phyloP scores from a whole-genome alignment of 2,113 vertebrate genomes.

The Patagioenas fasciata region DNA sequence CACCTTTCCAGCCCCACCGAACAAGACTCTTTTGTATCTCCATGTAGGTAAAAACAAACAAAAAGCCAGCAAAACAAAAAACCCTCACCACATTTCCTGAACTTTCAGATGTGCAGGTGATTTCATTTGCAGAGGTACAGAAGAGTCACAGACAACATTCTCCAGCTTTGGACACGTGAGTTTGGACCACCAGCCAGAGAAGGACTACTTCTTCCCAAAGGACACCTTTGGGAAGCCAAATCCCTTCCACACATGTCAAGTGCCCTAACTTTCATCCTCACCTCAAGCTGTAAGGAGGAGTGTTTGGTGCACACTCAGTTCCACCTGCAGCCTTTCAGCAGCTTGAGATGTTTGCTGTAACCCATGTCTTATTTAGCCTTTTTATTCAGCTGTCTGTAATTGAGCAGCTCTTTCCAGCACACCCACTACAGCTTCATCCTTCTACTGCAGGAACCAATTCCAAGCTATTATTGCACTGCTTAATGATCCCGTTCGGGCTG shows the following conservation, averaged over 20 bases:
- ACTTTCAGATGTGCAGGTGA: background rate
- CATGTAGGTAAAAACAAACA: background rate
- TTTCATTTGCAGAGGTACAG: background rate
- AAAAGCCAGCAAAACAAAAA: background rate
- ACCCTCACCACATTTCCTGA: background rate
- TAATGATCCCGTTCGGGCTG: constrained; percentile 66
- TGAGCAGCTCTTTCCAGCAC: constrained; percentile 33
- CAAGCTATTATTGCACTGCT: constrained; percentile 61
- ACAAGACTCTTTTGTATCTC: background rate
- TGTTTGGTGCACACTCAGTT: background rate
- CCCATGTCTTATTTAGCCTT: background rate
- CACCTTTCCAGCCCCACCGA: background rate
- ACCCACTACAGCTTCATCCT: constrained; percentile 43
- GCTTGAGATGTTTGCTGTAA: background rate
- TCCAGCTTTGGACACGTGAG: background rate
- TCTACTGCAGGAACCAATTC: constrained; percentile 17
- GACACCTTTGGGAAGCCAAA: background rate
- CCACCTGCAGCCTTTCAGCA: background rate
- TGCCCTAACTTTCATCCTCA: background rate
- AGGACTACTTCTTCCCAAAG: background rate
- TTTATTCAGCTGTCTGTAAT: background rate
- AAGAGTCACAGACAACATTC: background rate
- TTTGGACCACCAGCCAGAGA: background rate
- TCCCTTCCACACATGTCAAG: background rate
- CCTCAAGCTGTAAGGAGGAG: background rate